Base-by-base conservation (phyloP, 2,797 vertebrate species). In the Cheirogaleus major region DNA sequence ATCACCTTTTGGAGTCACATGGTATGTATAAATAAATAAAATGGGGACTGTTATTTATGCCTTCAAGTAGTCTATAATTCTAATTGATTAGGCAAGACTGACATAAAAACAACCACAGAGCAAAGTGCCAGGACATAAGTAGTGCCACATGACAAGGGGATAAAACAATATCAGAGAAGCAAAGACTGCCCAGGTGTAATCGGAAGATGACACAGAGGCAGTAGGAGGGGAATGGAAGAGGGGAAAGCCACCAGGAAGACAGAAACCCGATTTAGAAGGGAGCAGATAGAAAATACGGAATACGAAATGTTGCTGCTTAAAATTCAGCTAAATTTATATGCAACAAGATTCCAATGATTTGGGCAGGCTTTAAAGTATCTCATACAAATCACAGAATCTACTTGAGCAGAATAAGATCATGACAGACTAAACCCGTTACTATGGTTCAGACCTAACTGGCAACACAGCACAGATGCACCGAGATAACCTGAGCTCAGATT, bases 41-140 rank as follows among this genome's bases (percentile, higher is more conserved):
- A 83, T 45, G 15, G 52, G 15, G 35, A 50, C 22, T 43, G 43
- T 38, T 69, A 52, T 57, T 94, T 48, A 65, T 22, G 23, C 52
- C 30, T 84, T 73, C 52, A n/a, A 85, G 57, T n/a, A 63, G 90
- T 22, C 38, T 85, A 18, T 81, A 67, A 78, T 72, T 91, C 70
- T 88, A 87, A 75, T 27, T 38, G 89, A 61, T 67, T 61, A 85
- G 73, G 72, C 30, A 82, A 82, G 20, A 78, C 30, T 38, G 70
- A 79, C 57, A 80, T 9, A 70, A 79, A 90, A 88, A 63, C 14
- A 55, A 48, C 35, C 25, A 12, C 0, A n/a, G 70, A 89, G 69
- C 35, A 50, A 70, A 92, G 48, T 7, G 9, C 32, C 61, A 63
- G 67, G 23, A 41, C 10, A 50, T 38, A 43, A 73, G 30, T 22